phyloP scores from a whole-genome alignment of 92 coral and sea anemone species.

The Actinostola sp. region DNA sequence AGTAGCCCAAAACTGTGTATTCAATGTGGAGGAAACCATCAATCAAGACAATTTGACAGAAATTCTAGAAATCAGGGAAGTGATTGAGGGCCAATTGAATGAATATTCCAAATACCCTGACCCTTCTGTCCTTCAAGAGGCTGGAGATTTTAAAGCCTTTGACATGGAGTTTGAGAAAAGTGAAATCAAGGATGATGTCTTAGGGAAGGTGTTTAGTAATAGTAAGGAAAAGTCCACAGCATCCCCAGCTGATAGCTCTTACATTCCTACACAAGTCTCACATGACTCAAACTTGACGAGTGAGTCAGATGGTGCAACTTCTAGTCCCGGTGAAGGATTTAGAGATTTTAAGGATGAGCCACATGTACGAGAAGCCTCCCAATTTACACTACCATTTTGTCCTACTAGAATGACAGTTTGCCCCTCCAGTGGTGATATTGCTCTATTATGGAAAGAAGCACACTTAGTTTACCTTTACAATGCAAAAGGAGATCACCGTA shows the following conservation, averaged over 20 bases:
- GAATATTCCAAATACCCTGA: conserved; percentile 22
- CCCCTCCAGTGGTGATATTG: conserved; percentile 10
- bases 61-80: conserved; percentile 12
- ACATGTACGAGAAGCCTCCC: no score
- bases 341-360: no score
- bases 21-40: conserved; percentile 27
- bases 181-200: neutral
- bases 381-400: conserved; percentile 2
- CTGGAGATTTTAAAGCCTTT: conserved; percentile 3
- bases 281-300: neutral
- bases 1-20: conserved; percentile 10
- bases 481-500: neutral
- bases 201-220: conserved; percentile 7
- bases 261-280: no score
- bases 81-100: conserved; percentile 6
- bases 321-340: no score
- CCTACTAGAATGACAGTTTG: conserved; percentile 26
- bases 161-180: conserved; percentile 12
- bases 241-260: no score
- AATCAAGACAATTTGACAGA: conserved; percentile 15
- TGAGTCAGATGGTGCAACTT: neutral
- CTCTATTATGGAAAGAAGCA: conserved; percentile 14
- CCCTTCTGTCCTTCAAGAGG: neutral
- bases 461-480: conserved; percentile 14
- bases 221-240: neutral